Conservation (phyloP, 2,888 invertebrate genomes). For the Drosophila mimica region DNA sequence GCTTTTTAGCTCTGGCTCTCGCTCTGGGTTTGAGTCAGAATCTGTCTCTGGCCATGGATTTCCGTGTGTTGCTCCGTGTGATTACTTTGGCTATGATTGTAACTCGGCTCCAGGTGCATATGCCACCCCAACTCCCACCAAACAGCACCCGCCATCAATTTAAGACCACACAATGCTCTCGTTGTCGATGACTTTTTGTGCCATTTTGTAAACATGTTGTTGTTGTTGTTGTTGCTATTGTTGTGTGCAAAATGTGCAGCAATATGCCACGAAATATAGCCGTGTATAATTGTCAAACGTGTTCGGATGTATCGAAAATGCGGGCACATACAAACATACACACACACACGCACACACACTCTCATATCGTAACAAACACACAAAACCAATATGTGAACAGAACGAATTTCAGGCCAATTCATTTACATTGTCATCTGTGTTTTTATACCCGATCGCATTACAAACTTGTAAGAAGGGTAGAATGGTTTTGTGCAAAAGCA, state of each 20-base stretch:
- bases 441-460: not conserved
- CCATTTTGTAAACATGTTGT: slow-evolving; percentile 19
- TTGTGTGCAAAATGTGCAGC: slow-evolving; percentile 60
- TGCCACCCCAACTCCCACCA: not conserved
- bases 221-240: slow-evolving; percentile 20
- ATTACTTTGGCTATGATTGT: slow-evolving; percentile 48
- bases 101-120: slow-evolving; percentile 11
- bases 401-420: slow-evolving; percentile 46
- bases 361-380: slow-evolving; percentile 8
- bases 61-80: slow-evolving; percentile 37
- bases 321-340: slow-evolving; percentile 33
- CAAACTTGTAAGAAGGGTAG: not conserved
- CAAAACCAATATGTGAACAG: slow-evolving; percentile 1
- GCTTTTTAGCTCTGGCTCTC: slow-evolving; percentile 43
- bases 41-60: not conserved
- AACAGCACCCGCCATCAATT: slow-evolving; percentile 50
- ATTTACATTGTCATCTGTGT: slow-evolving; percentile 60
- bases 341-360: slow-evolving; percentile 16
- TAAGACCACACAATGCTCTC: slow-evolving; percentile 60
- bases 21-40: slow-evolving; percentile 1
- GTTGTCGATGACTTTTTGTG: slow-evolving; percentile 49
- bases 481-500: not conserved
- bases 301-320: slow-evolving; percentile 67
- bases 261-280: slow-evolving; percentile 76
- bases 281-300: slow-evolving; percentile 81